These are phyloP conservation scores for Fabriciana adippe DNA, from an alignment of 2,888 invertebrate species.

Conservation along the genomic window DNA sequence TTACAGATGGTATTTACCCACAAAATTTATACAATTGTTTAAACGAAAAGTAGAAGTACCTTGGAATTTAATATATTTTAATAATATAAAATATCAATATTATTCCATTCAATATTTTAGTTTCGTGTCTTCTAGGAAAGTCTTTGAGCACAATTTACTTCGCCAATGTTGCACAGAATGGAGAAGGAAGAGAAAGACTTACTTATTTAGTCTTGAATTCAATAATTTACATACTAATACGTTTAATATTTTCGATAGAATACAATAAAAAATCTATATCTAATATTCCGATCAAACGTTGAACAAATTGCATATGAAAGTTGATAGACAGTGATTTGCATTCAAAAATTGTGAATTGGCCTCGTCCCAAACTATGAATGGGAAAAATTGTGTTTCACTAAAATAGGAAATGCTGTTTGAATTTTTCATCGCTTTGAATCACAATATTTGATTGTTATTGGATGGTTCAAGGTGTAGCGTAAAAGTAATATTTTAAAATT, in stretches of 20 bases:
- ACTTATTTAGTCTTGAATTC: too few relatives aligned
- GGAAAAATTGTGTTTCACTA: slow-evolving; percentile 9
- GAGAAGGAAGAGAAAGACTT: too few relatives aligned
- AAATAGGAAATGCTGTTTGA: slow-evolving; percentile 5
- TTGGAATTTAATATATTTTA: too few relatives aligned
- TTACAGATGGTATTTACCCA: too few relatives aligned
- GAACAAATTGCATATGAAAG: slow-evolving; percentile 19
- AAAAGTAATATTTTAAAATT: not conserved
- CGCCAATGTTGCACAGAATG: too few relatives aligned
- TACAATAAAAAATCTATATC: not conserved
- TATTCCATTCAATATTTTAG: too few relatives aligned
- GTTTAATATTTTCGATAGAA: not conserved
- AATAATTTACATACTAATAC: not conserved
- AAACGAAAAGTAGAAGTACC: too few relatives aligned
- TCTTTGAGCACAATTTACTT: too few relatives aligned
- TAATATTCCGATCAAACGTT: slow-evolving; percentile 6
- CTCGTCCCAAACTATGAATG: slow-evolving; percentile 20
- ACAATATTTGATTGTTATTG: slow-evolving; percentile 10
- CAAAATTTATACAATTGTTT: too few relatives aligned
- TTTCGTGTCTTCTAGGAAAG: too few relatives aligned
- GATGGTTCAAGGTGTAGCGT: not conserved
- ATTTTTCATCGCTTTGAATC: slow-evolving; percentile 5
- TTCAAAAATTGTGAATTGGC: slow-evolving; percentile 23
- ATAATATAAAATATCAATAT: too few relatives aligned
- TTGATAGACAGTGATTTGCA: slow-evolving; percentile 18